These are phyloP conservation scores for Columba livia DNA, from an alignment of 2,113 vertebrate genomes.

Conservation along the genomic window DNA sequence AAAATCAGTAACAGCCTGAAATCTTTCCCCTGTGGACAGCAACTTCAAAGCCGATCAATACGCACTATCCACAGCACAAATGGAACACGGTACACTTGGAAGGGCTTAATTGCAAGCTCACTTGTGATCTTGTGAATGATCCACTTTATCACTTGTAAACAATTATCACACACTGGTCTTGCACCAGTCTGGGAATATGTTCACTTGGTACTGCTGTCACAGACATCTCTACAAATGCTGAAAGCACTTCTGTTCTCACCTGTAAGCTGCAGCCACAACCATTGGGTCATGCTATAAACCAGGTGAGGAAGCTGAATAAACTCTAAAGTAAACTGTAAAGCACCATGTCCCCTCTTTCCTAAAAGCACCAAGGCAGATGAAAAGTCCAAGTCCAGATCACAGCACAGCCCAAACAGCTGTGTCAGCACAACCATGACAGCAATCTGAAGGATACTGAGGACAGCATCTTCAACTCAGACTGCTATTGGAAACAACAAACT, in stretches of 20 bases:
- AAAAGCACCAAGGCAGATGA: neutral
- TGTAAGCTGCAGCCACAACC: neutral
- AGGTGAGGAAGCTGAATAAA: neutral
- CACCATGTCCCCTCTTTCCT: neutral
- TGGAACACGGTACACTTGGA: neutral
- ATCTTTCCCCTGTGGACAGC: neutral
- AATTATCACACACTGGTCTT: neutral
- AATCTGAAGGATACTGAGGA: neutral
- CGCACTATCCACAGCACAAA: neutral
- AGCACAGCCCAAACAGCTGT: neutral
- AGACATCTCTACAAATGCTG: neutral
- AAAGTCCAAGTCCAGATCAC: neutral
- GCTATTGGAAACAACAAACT: neutral
- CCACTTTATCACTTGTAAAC: neutral
- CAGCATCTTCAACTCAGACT: neutral
- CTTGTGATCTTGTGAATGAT: neutral
- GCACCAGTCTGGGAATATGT: neutral
- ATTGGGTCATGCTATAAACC: accelerated
- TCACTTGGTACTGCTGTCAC: neutral
- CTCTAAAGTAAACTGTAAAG: neutral
- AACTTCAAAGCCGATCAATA: neutral
- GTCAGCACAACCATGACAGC: neutral
- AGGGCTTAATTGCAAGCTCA: neutral
- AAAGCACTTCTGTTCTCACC: neutral
- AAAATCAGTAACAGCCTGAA: neutral